Conservation (phyloP, 2,888 invertebrate species). For the Teleogryllus oceanicus region DNA sequence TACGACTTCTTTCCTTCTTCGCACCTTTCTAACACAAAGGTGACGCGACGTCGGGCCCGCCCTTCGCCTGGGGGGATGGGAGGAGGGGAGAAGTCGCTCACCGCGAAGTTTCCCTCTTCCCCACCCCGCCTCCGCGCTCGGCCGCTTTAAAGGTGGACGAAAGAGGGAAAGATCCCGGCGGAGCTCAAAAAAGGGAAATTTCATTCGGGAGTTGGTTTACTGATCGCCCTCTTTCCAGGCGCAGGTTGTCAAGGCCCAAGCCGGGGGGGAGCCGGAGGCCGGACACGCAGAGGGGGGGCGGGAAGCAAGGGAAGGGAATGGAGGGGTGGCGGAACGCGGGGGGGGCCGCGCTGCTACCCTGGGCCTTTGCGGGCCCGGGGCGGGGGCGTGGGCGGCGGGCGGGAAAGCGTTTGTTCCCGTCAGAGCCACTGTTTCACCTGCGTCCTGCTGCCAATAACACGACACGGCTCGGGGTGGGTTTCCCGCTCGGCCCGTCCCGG, state of each 20-base stretch:
- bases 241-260: background rate
- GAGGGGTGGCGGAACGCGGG: background rate
- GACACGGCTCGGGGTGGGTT: background rate
- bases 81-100: too few species aligned
- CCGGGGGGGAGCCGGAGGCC: too few species aligned
- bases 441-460: constrained; percentile 18
- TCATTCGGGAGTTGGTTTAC: background rate
- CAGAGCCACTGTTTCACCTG: constrained; percentile 10
- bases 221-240: background rate
- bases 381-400: background rate
- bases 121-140: background rate
- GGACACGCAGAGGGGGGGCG: background rate
- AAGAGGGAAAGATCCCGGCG: constrained; percentile 8
- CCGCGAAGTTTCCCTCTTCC: too few species aligned
- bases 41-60: background rate
- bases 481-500: background rate
- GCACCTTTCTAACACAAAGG: background rate
- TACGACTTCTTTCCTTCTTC: background rate
- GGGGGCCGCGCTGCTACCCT: background rate
- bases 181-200: background rate
- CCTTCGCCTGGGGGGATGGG: too few species aligned
- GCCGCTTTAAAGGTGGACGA: background rate
- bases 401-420: constrained; percentile 3
- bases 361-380: background rate
- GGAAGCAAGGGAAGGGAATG: background rate